Conservation (phyloP, 2,797 vertebrate species). For the Todus mexicanus region DNA sequence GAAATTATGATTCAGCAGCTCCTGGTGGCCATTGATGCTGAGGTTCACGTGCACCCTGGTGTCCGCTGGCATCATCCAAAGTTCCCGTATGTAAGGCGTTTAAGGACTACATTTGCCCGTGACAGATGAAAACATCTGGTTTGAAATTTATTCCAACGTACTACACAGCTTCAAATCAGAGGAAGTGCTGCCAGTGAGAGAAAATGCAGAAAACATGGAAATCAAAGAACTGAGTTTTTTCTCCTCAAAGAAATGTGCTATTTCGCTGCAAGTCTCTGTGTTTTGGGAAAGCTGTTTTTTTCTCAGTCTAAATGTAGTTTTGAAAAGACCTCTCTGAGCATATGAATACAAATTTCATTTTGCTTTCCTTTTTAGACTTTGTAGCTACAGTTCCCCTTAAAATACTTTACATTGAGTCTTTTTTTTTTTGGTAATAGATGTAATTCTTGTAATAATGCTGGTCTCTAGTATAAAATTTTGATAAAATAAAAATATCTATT, state of each 20-base stretch:
- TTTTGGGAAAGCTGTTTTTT: not conserved
- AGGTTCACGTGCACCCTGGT: not conserved
- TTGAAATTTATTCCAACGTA: not conserved
- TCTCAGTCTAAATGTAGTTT: not conserved
- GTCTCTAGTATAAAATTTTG: not conserved
- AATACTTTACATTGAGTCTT: not conserved
- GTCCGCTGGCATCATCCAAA: not conserved
- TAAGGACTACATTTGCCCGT: not conserved
- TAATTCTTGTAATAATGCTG: not conserved
- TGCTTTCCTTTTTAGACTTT: not conserved
- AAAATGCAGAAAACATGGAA: not conserved
- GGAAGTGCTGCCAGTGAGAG: slow-evolving; percentile 2
- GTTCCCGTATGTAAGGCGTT: not conserved
- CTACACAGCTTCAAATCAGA: not conserved
- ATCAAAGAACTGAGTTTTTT: not conserved
- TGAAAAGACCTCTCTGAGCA: not conserved
- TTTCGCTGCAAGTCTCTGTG: not conserved
- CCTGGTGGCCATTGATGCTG: not conserved
- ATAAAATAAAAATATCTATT: not conserved
- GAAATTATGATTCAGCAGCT: not conserved
- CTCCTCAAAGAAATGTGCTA: not conserved
- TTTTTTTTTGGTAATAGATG: not conserved
- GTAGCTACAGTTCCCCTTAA: not conserved
- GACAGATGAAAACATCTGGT: slow-evolving; percentile 55
- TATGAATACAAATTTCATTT: not conserved